These are phyloP conservation scores for Trachemys scripta DNA, from an alignment of 2,113 vertebrate genomes.

Conservation along the genomic window DNA sequence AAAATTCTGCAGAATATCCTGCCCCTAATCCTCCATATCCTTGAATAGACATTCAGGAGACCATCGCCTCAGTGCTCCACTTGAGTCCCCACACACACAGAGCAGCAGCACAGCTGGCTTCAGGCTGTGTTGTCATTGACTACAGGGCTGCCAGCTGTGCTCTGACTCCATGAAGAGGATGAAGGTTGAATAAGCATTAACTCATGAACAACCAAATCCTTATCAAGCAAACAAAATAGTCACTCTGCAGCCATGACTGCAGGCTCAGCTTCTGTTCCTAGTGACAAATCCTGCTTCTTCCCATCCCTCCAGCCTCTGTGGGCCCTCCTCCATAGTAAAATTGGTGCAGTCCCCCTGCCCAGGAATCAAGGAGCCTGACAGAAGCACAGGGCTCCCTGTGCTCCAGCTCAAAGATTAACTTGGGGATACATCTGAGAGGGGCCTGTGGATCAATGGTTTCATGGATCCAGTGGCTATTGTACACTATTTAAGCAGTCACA, in stretches of 20 bases:
- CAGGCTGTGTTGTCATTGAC: neutral
- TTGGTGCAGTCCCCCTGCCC: neutral
- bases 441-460: neutral
- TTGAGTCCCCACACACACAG: rapidly evolving
- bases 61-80: neutral
- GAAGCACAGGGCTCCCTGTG: neutral
- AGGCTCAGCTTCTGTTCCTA: neutral
- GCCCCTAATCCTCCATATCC: neutral
- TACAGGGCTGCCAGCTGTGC: neutral
- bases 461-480: neutral
- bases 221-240: neutral
- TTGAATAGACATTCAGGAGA: neutral
- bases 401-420: neutral
- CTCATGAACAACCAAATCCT: neutral
- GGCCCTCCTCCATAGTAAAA: neutral
- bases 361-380: rapidly evolving
- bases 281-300: neutral
- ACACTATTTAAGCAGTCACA: neutral
- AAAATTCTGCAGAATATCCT: neutral
- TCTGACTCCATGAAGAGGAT: neutral
- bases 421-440: neutral
- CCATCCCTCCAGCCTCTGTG: neutral
- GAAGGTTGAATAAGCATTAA: neutral
- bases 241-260: neutral
- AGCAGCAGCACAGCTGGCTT: neutral